Conservation (phyloP, 2,888 invertebrate genomes). For the Dendrolimus houi region DNA sequence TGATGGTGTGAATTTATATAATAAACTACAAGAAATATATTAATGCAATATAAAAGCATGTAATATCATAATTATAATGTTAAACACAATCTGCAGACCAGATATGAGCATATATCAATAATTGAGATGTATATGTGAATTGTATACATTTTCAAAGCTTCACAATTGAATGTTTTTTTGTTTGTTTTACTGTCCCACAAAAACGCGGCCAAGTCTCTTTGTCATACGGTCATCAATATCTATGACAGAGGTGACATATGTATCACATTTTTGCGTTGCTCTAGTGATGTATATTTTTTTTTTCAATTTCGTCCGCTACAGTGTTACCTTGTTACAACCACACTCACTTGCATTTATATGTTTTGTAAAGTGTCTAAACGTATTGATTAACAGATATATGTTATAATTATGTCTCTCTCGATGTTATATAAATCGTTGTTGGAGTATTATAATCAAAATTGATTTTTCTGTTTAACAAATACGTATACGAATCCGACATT, state of each 20-base stretch:
- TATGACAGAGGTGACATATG: conserved; percentile 37
- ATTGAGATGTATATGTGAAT: too few species aligned
- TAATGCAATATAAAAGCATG: too few species aligned
- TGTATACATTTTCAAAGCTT: too few species aligned
- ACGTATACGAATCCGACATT: conserved; percentile 61
- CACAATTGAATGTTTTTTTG: conserved; percentile 6
- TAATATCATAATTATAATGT: too few species aligned
- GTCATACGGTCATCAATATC: conserved; percentile 47
- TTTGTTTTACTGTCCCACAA: conserved; percentile 11
- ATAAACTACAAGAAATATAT: not conserved
- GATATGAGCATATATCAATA: not conserved
- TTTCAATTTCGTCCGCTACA: conserved; percentile 50
- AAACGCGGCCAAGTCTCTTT: conserved; percentile 40
- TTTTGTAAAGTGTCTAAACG: conserved; percentile 3
- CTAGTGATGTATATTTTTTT: conserved; percentile 5
- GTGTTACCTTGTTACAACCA: conserved; percentile 57
- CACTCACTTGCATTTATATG: conserved; percentile 73
- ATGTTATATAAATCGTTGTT: conserved; percentile 20
- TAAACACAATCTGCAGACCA: conserved; percentile 28
- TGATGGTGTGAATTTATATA: conserved; percentile 3
- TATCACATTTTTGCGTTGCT: conserved; percentile 15
- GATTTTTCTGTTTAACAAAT: conserved; percentile 21
- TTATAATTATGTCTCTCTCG: conserved; percentile 1
- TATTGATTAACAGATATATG: not conserved
- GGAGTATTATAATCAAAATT: conserved; percentile 14